Base-by-base conservation (phyloP, 2,797 vertebrate genomes). In the Lerista edwardsae region DNA sequence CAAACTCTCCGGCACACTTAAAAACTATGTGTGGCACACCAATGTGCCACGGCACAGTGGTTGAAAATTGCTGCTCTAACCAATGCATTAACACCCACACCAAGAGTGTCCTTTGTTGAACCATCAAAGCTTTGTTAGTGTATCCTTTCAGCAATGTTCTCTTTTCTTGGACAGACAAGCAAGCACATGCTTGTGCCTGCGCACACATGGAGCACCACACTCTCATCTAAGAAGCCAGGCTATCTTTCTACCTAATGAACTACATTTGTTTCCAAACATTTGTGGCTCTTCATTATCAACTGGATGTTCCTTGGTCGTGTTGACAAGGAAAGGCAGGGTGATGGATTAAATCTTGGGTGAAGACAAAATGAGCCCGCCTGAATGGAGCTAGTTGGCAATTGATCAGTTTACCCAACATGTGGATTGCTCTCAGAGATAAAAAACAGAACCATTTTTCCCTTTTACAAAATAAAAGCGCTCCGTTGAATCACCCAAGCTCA, bases 291-390 rank as follows among this genome's bases (percentile, higher is more conserved):
- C 3, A 29, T 90, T 90, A 88, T 61, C 41, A 75, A 0, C 64
- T 73, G 59, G 29, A 75, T 88, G 4, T 80, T 93, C 51, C 84
- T 80, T 47, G 51, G 47, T 55, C 88, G 0, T 36, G 19, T 77
- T 83, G 75, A 65, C 81, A 83, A 89, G 79, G 59, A 86, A 88
- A 89, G 27, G 75, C 29, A 85, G 57, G 0, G 1, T 89, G 80
- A 78, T 86, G 44, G 77, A 91, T 82, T 84, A 55, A 86, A 67
- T 92, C 31, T 47, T 29, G 57, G 51, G 44, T 67, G 39, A 83
- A 87, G 80, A 86, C 68, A 44, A 92, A 92, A 92, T 7, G 3
- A 92, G 62, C n/a, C 67, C 82, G 31, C 75, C 47, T 82, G 27
- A 88, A 83, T 1, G 69, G 6, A 72, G 59, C 57, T 79, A 17